A percentile compares a stretch with the other conserved stretches of the same genome.
These are phyloP conservation scores for Pogonocherus hispidulus DNA, from an alignment of 2,888 invertebrate genomes.

Conservation along the genomic window DNA sequence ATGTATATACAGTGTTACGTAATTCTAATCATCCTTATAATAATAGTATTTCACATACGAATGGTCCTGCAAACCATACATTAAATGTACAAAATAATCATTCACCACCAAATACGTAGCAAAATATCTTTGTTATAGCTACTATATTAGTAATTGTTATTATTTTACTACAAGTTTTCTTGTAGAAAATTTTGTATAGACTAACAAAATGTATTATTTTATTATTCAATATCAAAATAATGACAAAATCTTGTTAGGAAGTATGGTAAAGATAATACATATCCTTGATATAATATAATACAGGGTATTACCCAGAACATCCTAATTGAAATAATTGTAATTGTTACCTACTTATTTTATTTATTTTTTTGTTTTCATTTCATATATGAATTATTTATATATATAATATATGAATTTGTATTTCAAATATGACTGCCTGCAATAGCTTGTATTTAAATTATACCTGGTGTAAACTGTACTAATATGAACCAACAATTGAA, in stretches of 20 bases:
- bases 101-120: conserved; percentile 63
- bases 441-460: neutral
- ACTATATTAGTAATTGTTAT: conserved; percentile 22
- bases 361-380: no score
- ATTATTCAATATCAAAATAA: neutral
- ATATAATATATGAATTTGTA: neutral
- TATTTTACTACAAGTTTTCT: conserved; percentile 13
- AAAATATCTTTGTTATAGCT: conserved; percentile 7
- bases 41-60: conserved; percentile 61
- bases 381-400: no score
- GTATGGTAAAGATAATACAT: conserved; percentile 6
- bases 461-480: neutral
- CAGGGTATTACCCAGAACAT: neutral
- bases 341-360: neutral
- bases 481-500: neutral
- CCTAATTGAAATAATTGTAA: neutral
- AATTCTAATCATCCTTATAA: conserved; percentile 92
- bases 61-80: conserved; percentile 52
- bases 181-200: conserved; percentile 19
- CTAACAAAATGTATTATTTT: conserved; percentile 17
- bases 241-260: conserved; percentile 15
- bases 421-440: neutral
- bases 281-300: neutral
- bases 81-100: conserved; percentile 53
- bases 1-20: conserved; percentile 95